Evolutionary conservation across 2,113 vertebrate genomes (phyloP).

Genomic region (Microcebus lehilahytsara): DNA sequence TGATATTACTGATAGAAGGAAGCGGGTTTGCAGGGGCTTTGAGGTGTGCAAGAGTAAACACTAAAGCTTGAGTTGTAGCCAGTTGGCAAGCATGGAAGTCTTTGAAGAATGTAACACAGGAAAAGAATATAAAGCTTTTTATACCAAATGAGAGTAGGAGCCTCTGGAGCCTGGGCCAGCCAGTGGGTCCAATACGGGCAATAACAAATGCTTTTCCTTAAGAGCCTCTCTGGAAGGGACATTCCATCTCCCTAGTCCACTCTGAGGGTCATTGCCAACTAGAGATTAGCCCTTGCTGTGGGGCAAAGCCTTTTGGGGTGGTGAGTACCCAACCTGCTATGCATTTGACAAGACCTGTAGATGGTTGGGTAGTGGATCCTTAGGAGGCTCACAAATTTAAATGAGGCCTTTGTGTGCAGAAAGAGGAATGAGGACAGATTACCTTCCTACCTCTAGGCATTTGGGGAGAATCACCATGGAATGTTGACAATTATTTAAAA

Average conservation of each 20-base stretch:
- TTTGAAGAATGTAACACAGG: neutral
- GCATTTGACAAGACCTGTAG: neutral
- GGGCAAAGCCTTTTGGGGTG: neutral
- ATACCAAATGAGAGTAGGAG: neutral
- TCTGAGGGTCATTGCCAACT: neutral
- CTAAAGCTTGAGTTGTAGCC: neutral
- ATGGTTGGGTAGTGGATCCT: neutral
- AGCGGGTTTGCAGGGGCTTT: neutral
- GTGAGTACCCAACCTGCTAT: neutral
- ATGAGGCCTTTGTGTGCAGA: neutral
- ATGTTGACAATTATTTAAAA: slow-evolving; percentile 36
- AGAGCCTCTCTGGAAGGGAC: neutral
- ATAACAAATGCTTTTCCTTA: neutral
- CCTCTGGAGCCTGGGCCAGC: neutral
- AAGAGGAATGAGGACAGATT: neutral
- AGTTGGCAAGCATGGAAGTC: neutral
- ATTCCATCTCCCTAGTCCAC: neutral
- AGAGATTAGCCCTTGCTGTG: neutral
- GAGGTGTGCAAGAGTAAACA: neutral
- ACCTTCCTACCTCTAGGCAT: slow-evolving; percentile 15
- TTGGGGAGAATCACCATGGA: neutral
- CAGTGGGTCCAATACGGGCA: neutral
- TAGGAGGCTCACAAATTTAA: neutral
- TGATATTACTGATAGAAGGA: neutral
- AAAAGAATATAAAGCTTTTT: neutral